Base-by-base conservation (phyloP, 2,797 vertebrate genomes). In the Peromyscus nudipes region DNA sequence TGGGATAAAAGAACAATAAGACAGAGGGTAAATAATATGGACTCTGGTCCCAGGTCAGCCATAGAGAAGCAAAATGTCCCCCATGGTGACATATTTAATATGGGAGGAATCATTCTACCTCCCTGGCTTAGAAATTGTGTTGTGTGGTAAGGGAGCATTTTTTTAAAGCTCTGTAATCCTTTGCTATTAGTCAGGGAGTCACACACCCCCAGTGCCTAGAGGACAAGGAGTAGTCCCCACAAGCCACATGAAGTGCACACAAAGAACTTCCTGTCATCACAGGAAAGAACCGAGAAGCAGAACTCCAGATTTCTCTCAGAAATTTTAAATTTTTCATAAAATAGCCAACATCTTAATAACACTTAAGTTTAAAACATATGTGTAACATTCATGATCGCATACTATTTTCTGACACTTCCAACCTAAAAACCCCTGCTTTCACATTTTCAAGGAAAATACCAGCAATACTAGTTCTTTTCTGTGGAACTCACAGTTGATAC, bases 81-180 rank as follows among this genome's bases (percentile, higher is more conserved):
- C 84, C 16, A 16, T 19, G 93, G 11, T 92, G 89, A 93, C 80
- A 77, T 81, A 23, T 91, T 21, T 90, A 92, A 91, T 91, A 65
- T 69, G 23, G 52, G 73, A 95, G 21, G 87, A n/a, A 23, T 25
- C 77, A 73, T 60, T 60, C 89, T 77, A 65, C 37, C 21, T 31
- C 89, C 23, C 52, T 49, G 83, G 16, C 57, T 86, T 79, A 91
- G 1, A 86, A 57, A 75, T 69, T 27, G 7, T 67, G 11, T 79
- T 93, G 29, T 75, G 4, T 67, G 29, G 40, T 75, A 67, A 89
- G 46, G 19, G 57, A 40, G 46, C 25, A 55, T 75, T 91, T 49
- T 17, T 85, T 43, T 67, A 77, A 76, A 67, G 34, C 14, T 77
- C 46, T n/a, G 0, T 25, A 17, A 23, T 49, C 52, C 64, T 75